phyloP scores from a whole-genome alignment of 2,797 vertebrate species.

The Todus mexicanus region DNA sequence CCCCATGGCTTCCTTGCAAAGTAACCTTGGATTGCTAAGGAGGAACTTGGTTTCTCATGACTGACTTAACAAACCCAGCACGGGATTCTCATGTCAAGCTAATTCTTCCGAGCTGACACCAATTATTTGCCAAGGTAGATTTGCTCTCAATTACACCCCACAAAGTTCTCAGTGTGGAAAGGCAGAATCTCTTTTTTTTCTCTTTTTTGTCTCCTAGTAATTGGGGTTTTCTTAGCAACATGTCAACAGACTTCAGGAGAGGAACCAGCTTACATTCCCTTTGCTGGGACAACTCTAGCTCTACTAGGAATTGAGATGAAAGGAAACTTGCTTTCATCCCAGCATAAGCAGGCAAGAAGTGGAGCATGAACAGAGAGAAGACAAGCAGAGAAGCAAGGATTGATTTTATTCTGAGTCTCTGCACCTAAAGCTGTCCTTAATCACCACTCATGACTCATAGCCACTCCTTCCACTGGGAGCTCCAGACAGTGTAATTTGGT shows the following conservation, averaged over 20 bases:
- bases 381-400: neutral
- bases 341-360: conserved; percentile 41
- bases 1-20: neutral
- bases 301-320: conserved; percentile 64
- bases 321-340: conserved; percentile 48
- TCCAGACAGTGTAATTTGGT: conserved; percentile 15
- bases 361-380: conserved; percentile 34
- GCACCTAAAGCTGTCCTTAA: conserved; percentile 43
- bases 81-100: neutral
- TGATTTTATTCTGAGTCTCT: conserved; percentile 29
- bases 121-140: neutral
- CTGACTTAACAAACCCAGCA: neutral
- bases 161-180: neutral
- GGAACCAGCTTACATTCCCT: neutral
- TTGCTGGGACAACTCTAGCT: conserved; percentile 40
- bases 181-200: neutral
- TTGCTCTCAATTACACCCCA: conserved; percentile 6
- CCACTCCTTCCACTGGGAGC: conserved; percentile 27
- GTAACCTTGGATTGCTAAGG: neutral
- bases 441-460: conserved; percentile 42
- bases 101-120: neutral
- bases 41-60: neutral
- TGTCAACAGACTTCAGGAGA: conserved; percentile 36
- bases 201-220: neutral
- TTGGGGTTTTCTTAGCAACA: neutral